Percentiles rank a stretch among this genome's conserved stretches.
Evolutionary conservation across 1,140 invertebrate species (phyloP).

Genomic region (Solen grandis): DNA sequence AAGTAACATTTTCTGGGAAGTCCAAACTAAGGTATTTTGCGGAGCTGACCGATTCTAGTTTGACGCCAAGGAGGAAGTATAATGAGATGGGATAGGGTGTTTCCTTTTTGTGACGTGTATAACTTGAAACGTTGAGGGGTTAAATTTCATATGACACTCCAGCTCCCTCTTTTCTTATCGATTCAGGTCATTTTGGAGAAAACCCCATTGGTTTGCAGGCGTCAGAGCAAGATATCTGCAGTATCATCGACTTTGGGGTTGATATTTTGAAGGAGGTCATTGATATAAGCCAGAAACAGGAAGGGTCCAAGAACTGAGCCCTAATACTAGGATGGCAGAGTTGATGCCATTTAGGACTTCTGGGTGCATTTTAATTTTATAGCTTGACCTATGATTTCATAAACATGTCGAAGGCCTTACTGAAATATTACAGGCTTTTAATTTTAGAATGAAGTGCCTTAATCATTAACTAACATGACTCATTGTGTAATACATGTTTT

Average conservation of each 20-base stretch:
- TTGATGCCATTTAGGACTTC: conserved; percentile 19
- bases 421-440: too few species aligned
- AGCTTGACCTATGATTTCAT: too few species aligned
- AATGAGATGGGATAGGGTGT: background rate
- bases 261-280: too few species aligned
- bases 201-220: background rate
- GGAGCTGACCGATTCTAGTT: background rate
- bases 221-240: conserved; percentile 3
- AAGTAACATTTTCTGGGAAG: background rate
- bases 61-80: background rate
- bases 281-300: too few species aligned
- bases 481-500: too few species aligned
- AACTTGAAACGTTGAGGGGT: too few species aligned
- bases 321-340: background rate
- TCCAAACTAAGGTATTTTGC: conserved; percentile 41
- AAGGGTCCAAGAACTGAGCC: conserved; percentile 14
- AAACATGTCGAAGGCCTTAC: too few species aligned
- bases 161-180: conserved; percentile 4
- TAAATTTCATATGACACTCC: background rate
- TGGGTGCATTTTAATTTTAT: conserved; percentile 46
- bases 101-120: too few species aligned
- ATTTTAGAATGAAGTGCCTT: too few species aligned
- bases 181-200: conserved; percentile 15
- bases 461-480: too few species aligned
- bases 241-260: conserved; percentile 42